Evolutionary conservation across 2,888 invertebrate genomes (phyloP), one percentile per base, ranked within the genome.

Genomic region (Rhagophthalmus giganteus): DNA sequence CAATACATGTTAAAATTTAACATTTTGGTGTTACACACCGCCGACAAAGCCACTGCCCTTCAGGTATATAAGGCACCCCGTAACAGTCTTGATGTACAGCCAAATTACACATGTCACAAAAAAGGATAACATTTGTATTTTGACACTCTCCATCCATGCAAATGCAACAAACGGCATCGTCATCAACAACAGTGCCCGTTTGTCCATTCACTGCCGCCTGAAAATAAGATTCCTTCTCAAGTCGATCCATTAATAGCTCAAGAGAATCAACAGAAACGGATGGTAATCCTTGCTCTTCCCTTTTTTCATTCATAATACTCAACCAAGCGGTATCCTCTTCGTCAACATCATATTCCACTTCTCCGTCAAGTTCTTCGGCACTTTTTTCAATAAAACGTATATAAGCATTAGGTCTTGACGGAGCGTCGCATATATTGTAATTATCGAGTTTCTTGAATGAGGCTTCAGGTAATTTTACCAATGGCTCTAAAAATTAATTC

Each of bases 21-120:
- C 7, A 31, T n/a, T n/a, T n/a, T n/a, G n/a, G n/a, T n/a, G n/a
- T n/a, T n/a, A n/a, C n/a, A n/a, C 54, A 70, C 70, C 74, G 58
- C 33, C 98, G 81, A 72, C 99, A 99, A 16, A 98, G 76, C 98
- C 99, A 98, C 73, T 97, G 96, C 1, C 98, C 75, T 62, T 76
- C 75, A 1, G 76, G 76, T 44, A 76, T 76, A 55, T 76, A 75
- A 1, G 75, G 76, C 10, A 96, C 95, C 39, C 98, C 98, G 76
- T 98, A 98, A 70, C 98, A 98, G 74, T 97, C 96, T 78, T 97
- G 99, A 75, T 99, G 99, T 8, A 99, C 98, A 14, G 99, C 96
- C 59, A 99, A 78, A 76, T 99, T 98, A 76, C 99, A 99, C 95
- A 98, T 96, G 78, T 99, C 99, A 78, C 99, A 99, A 78, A 99